phyloP scores from a whole-genome alignment of 1,140 invertebrate species.

The Drosophila arizonae region DNA sequence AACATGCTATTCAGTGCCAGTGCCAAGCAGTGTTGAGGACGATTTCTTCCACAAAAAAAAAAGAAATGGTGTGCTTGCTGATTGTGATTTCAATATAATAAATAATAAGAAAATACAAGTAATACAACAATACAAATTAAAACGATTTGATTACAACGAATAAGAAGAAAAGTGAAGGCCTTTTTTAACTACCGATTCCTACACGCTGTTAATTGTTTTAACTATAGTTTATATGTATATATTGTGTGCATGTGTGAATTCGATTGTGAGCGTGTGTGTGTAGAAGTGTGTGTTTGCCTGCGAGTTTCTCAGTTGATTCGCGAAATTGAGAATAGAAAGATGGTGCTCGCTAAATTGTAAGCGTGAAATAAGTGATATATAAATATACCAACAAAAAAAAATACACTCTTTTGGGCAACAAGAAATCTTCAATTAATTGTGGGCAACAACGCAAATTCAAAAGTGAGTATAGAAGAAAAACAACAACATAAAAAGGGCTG shows the following conservation, averaged over 20 bases:
- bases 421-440: conserved; percentile 21
- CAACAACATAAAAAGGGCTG: conserved; percentile 7
- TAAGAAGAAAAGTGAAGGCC: conserved; percentile 16
- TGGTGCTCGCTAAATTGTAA: conserved; percentile 63
- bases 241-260: conserved; percentile 40
- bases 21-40: conserved; percentile 45
- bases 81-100: conserved; percentile 60
- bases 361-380: conserved; percentile 60
- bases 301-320: conserved; percentile 61
- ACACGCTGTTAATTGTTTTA: conserved; percentile 49
- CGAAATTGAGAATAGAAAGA: conserved; percentile 76
- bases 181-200: conserved; percentile 37
- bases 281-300: conserved; percentile 42
- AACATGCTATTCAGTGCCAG: conserved; percentile 47
- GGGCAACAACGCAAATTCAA: conserved; percentile 51
- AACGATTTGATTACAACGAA: conserved; percentile 36
- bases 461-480: conserved; percentile 54
- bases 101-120: conserved; percentile 26
- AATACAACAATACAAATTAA: conserved; percentile 22
- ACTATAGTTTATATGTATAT: conserved; percentile 48
- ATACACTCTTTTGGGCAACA: conserved; percentile 24
- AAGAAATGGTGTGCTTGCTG: conserved; percentile 70
- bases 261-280: conserved; percentile 36
- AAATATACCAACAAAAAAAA: conserved; percentile 31
- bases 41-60: conserved; percentile 45